phyloP scores from a whole-genome alignment of 2,113 vertebrate genomes.

The Chaetodon auriga region DNA sequence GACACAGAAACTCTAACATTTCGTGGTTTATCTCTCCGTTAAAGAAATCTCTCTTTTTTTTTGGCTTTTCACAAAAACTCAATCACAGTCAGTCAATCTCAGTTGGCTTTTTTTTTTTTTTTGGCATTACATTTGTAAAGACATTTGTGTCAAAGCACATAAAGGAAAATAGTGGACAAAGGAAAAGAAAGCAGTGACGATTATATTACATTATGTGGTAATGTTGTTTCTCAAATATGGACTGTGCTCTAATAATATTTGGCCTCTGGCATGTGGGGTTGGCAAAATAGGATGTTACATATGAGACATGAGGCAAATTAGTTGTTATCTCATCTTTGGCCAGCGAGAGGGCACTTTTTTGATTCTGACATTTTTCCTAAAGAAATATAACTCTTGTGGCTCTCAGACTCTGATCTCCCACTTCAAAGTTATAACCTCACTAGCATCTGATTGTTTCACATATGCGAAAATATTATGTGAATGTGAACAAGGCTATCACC shows the following conservation, averaged over 20 bases:
- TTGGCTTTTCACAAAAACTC: not conserved
- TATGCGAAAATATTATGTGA: too few relatives aligned
- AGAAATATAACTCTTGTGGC: not conserved
- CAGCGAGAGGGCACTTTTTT: not conserved
- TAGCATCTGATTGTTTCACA: not conserved
- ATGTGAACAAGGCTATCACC: too few relatives aligned
- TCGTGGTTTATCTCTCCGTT: not conserved
- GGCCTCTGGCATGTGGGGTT: not conserved
- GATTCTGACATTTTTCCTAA: not conserved
- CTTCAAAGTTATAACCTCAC: not conserved
- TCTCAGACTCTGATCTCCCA: not conserved
- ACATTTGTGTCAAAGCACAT: not conserved
- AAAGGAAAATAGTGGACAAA: not conserved
- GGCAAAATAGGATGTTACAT: not conserved
- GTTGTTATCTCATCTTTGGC: not conserved
- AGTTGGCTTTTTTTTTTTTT: not conserved
- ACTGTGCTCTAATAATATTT: not conserved
- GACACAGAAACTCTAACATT: not conserved
- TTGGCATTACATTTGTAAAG: not conserved
- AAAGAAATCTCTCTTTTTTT: not conserved
- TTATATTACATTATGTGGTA: not conserved
- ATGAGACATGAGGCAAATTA: not conserved
- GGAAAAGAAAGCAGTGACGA: not conserved
- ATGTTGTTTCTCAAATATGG: not conserved
- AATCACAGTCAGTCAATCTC: not conserved